These are phyloP conservation scores for Lepus timidus DNA, from an alignment of 2,113 vertebrate species.

Conservation along the genomic window DNA sequence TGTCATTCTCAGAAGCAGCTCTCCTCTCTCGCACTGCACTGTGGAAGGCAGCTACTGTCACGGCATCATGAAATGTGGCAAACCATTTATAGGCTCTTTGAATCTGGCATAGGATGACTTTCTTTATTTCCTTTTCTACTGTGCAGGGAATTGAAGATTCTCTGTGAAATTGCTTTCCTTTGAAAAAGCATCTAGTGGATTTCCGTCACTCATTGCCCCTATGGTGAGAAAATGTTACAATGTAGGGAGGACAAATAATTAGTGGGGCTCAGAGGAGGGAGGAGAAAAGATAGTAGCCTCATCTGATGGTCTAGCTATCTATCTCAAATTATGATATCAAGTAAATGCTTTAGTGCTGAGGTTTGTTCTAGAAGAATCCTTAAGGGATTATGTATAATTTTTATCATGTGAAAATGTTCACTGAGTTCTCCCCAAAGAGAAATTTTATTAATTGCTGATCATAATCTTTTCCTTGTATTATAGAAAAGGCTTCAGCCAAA, in stretches of 20 bases:
- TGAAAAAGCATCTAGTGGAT: not conserved
- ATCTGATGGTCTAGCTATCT: not conserved
- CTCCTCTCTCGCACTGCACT: not conserved
- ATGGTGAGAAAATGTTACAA: not conserved
- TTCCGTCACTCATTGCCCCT: not conserved
- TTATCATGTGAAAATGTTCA: constrained; percentile 49
- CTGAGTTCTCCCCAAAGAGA: constrained; percentile 48
- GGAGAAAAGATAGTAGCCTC: not conserved
- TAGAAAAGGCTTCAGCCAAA: constrained; percentile 1
- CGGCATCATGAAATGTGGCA: not conserved
- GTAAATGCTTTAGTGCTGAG: not conserved
- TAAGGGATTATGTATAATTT: constrained; percentile 3
- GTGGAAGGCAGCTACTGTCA: not conserved
- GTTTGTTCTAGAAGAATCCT: constrained; percentile 52
- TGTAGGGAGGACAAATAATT: not conserved
- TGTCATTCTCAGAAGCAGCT: not conserved
- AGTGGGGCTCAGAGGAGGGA: not conserved
- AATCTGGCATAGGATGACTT: not conserved
- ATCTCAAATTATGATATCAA: constrained; percentile 3
- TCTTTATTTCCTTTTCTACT: not conserved
- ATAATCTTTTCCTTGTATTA: constrained; percentile 58
- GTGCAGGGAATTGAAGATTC: not conserved
- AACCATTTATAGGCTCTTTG: not conserved
- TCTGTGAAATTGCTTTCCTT: not conserved
- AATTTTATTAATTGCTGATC: constrained; percentile 56